A percentile compares a stretch with the other conserved stretches of the same genome.
These are phyloP conservation scores for Oxytorus armatus DNA, from an alignment of 2,888 invertebrate species.

Conservation along the genomic window DNA sequence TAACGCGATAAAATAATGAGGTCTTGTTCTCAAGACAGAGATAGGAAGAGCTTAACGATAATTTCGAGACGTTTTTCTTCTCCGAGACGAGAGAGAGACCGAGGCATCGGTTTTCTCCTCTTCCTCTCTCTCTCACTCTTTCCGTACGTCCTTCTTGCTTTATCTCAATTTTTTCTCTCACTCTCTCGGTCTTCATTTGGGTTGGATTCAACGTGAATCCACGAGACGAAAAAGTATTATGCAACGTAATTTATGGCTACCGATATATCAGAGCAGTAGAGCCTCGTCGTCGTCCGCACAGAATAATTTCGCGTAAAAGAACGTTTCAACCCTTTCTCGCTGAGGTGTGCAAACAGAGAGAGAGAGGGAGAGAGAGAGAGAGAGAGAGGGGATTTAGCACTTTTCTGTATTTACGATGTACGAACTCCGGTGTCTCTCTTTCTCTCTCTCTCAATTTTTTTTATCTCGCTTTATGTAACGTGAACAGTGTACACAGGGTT, in stretches of 20 bases:
- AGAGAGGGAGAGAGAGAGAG: constrained; percentile 15
- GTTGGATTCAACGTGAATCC: constrained; percentile 70
- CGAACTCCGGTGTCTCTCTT: constrained; percentile 34
- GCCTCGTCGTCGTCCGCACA: constrained; percentile 63
- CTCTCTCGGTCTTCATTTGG: constrained; percentile 48
- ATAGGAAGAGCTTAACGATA: constrained; percentile 62
- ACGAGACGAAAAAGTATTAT: constrained; percentile 66
- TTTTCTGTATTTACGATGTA: constrained; percentile 66
- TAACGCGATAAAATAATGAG: constrained; percentile 20
- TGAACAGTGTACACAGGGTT: constrained; percentile 32
- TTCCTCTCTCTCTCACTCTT: constrained; percentile 8
- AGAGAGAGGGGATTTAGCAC: constrained; percentile 56
- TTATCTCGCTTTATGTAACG: constrained; percentile 12
- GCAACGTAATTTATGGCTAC: constrained; percentile 73
- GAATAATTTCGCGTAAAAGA: constrained; percentile 73
- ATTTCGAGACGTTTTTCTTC: constrained; percentile 62
- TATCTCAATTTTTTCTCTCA: constrained; percentile 6
- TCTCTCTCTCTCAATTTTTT: constrained; percentile 39
- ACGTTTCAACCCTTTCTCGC: constrained; percentile 59
- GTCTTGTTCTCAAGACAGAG: constrained; percentile 26
- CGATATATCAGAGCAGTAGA: constrained; percentile 73
- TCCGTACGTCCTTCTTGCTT: constrained; percentile 15
- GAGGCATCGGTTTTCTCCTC: constrained; percentile 32
- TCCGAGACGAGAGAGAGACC: constrained; percentile 24
- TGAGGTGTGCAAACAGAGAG: constrained; percentile 6